phyloP scores from a whole-genome alignment of 2,113 vertebrate genomes.

The Periophthalmus modestus region DNA sequence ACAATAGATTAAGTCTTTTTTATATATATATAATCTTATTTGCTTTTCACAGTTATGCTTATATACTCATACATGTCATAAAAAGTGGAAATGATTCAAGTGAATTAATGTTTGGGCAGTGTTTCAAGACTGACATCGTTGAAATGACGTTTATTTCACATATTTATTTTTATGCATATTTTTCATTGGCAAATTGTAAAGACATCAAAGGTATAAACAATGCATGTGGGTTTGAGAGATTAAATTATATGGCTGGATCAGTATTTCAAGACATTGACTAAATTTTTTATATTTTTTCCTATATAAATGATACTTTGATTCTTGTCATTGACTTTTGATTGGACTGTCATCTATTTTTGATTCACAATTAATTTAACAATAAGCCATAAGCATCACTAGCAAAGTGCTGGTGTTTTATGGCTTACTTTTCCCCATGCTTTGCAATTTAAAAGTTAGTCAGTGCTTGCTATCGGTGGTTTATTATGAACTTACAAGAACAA shows the following conservation, averaged over 20 bases:
- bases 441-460: not conserved
- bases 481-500: not conserved
- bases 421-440: not conserved
- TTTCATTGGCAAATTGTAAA: not conserved
- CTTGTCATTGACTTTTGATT: not conserved
- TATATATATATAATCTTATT: not conserved
- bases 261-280: not conserved
- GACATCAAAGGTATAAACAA: not conserved
- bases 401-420: not conserved
- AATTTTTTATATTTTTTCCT: not conserved
- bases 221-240: not conserved
- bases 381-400: not conserved
- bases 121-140: not conserved
- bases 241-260: not conserved
- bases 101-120: not conserved
- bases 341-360: no score
- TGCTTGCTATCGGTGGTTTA: not conserved
- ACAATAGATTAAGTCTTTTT: not conserved
- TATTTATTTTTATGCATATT: not conserved
- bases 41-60: conserved; percentile 1
- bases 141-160: not conserved
- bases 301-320: not conserved
- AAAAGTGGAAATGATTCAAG: not conserved
- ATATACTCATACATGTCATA: not conserved
- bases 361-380: not conserved